Conservation (phyloP, 2,113 vertebrate species). For the Perca flavescens region DNA sequence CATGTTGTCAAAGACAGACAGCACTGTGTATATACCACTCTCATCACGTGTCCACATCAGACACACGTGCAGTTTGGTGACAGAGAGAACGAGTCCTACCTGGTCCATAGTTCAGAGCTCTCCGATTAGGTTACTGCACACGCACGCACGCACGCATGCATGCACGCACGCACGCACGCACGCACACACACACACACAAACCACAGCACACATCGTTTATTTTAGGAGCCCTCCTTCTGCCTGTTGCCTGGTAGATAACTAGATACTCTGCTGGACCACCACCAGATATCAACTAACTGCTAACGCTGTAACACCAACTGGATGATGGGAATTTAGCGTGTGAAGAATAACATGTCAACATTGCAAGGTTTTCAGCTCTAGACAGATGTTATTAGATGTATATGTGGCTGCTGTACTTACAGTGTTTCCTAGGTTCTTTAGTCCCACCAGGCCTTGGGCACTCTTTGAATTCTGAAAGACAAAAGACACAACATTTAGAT, state of each 20-base stretch:
- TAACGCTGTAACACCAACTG: not conserved
- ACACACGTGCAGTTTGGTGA: constrained; percentile 49
- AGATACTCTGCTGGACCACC: constrained; percentile 17
- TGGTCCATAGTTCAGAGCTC: constrained; percentile 56
- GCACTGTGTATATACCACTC: constrained; percentile 18
- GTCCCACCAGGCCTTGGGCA: constrained; percentile 93
- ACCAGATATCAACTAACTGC: constrained; percentile 13
- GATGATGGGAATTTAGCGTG: not conserved
- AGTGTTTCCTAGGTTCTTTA: constrained; percentile 97
- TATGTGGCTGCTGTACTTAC: constrained; percentile 84
- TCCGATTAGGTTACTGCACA: constrained; percentile 62
- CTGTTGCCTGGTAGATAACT: constrained; percentile 76
- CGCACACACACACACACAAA: constrained; percentile 16
- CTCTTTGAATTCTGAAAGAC: constrained; percentile 92
- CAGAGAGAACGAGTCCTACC: constrained; percentile 17
- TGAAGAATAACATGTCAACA: not conserved
- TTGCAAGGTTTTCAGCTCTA: not conserved
- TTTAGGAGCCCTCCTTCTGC: constrained; percentile 64
- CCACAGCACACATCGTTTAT: constrained; percentile 63
- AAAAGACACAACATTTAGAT: constrained; percentile 48
- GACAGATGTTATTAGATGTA: not conserved
- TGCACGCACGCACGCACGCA: constrained; percentile 18
- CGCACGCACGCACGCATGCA: constrained; percentile 28
- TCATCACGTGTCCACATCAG: constrained; percentile 35
- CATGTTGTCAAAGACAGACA: not conserved